Evolutionary conservation across 2,797 vertebrate genomes (phyloP), one percentile per base, ranked within the genome.

Genomic region (Gorsachius magnificus): DNA sequence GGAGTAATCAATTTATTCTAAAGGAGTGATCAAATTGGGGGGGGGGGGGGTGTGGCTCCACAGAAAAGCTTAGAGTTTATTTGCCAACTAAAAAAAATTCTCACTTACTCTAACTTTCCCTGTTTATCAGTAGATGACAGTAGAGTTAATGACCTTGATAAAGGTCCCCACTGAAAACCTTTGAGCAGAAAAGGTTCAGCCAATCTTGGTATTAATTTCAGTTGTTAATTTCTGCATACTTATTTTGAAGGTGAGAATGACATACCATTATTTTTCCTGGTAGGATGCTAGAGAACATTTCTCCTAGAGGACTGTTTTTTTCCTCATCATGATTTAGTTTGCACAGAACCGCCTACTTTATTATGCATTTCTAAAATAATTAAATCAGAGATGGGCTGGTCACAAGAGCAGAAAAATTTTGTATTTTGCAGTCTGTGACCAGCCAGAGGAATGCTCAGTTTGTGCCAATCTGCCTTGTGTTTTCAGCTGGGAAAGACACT

Each of bases 401-500:
- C 53, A 41, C 29, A 90, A 77, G 60, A 83, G 9, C 31, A 43
- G 25, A 87, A 89, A 90, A 89, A 48, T 41, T 2, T 70, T 61
- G 12, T 65, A 41, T 85, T 71, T 87, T 85, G 56, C 50, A 87
- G 58, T 29, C 9, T 85, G 29, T 81, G 71, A 93, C 65, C 83
- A 93, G 68, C 22, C 83, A 95, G 92, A 94, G 83, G 92, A 96
- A 96, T 91, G 75, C n/a, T 86, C 46, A 28, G 0, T 87, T 87
- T 91, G 46, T 95, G 95, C 87, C 94, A 95, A 51, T 87, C n/a
- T 57, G 81, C 57, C 93, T 87, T 94, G 82, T 83, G 87, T 95
- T 95, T 96, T 95, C 92, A 97, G 57, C 95, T 94, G 92, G 68
- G 61, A 96, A 93, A 96, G 84, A 89, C 81, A 60, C 76, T 79